These are phyloP conservation scores for Entomobrya multifasciata DNA, from an alignment of 2,888 invertebrate genomes.

Conservation along the genomic window DNA sequence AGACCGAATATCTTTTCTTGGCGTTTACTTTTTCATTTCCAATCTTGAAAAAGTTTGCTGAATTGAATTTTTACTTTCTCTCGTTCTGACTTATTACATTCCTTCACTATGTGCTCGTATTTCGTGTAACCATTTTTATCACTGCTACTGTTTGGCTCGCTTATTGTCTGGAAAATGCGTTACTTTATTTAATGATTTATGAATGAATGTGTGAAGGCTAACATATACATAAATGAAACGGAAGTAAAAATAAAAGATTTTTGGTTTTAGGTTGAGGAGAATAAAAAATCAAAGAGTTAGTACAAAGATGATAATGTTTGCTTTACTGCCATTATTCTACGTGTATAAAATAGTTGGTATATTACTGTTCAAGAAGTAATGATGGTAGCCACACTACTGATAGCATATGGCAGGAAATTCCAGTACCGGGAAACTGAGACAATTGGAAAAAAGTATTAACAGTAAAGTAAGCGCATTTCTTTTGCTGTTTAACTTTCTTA, in stretches of 20 bases:
- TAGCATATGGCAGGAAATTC: background rate
- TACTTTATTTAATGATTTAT: conserved; percentile 61
- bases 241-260: background rate
- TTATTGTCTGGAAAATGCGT: conserved; percentile 6
- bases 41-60: conserved; percentile 44
- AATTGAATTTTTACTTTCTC: conserved; percentile 55
- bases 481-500: background rate
- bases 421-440: too few species aligned
- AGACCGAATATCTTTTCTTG: background rate
- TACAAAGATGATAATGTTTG: background rate
- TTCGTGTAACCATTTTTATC: too few species aligned
- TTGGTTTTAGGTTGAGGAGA: background rate
- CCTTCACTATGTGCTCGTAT: background rate
- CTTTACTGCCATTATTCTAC: background rate
- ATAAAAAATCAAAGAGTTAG: too few species aligned
- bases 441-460: background rate
- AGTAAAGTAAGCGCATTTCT: conserved; percentile 8
- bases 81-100: conserved; percentile 47
- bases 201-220: conserved; percentile 40
- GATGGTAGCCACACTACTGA: background rate
- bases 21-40: background rate
- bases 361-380: background rate
- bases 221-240: too few species aligned
- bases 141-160: background rate
- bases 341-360: background rate